These are phyloP conservation scores for Alca torda DNA, from an alignment of 2,797 vertebrate species.

Conservation along the genomic window DNA sequence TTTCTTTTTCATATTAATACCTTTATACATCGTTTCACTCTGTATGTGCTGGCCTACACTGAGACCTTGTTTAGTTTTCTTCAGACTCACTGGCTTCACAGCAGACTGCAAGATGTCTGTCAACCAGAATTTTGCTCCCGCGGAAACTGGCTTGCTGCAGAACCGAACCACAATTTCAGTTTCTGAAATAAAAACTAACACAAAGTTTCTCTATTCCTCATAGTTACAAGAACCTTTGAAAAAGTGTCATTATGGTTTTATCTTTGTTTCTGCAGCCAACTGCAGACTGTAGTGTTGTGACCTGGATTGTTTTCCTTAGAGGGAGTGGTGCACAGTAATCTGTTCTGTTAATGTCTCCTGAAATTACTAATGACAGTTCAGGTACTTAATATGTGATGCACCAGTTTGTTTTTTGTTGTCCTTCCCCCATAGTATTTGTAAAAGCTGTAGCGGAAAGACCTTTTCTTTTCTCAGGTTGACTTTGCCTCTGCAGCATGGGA, in stretches of 20 bases:
- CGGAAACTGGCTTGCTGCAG: neutral
- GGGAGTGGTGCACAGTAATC: neutral
- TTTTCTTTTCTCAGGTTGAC: neutral
- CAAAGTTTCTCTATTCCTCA: neutral
- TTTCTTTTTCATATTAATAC: neutral
- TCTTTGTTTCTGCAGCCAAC: neutral
- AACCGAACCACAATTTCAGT: neutral
- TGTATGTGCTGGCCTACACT: neutral
- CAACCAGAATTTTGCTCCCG: neutral
- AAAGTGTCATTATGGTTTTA: neutral
- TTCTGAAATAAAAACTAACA: neutral
- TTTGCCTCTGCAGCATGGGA: neutral
- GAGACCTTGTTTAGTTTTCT: neutral
- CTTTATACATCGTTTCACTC: rapidly evolving
- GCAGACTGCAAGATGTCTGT: neutral
- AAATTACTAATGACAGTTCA: neutral
- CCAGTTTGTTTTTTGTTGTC: neutral
- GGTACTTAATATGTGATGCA: neutral
- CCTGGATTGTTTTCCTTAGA: neutral
- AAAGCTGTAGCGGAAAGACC: neutral
- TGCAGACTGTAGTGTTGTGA: neutral
- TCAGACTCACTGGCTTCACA: neutral
- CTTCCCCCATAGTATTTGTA: neutral
- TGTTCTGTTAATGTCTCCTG: neutral
- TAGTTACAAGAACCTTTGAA: neutral